Conservation (phyloP, 1,140 invertebrate genomes). For the Oppia nitens region DNA sequence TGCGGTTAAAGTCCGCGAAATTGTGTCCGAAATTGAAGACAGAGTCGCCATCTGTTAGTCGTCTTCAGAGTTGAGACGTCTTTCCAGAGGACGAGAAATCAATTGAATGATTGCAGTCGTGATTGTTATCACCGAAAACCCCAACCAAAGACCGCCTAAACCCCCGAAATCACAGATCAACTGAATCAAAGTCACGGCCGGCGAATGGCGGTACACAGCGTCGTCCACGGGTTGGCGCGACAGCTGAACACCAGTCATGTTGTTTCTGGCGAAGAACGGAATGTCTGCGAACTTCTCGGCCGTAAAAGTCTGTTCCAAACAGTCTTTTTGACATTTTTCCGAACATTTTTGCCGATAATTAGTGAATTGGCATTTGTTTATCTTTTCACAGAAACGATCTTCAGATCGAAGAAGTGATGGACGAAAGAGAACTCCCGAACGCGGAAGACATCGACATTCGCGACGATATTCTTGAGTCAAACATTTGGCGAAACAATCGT, state of each 20-base stretch:
- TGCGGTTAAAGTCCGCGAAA: too few relatives aligned
- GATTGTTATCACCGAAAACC: conserved; percentile 6
- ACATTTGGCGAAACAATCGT: conserved; percentile 11
- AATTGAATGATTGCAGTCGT: conserved; percentile 5
- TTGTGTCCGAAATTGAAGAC: too few relatives aligned
- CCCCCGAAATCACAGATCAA: conserved; percentile 12
- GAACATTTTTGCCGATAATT: conserved; percentile 9
- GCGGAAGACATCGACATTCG: conserved; percentile 6
- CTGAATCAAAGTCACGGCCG: conserved; percentile 7
- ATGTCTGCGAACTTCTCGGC: conserved; percentile 12
- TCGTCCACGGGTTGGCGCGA: background rate
- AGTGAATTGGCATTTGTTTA: conserved; percentile 12
- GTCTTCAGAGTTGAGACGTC: background rate
- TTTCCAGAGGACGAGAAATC: conserved; percentile 9
- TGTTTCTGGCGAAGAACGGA: conserved; percentile 2
- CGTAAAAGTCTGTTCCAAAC: conserved; percentile 1
- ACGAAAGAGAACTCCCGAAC: conserved; percentile 3
- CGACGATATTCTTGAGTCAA: conserved; percentile 6
- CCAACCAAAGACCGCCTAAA: conserved; percentile 8
- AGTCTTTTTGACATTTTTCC: conserved; percentile 6
- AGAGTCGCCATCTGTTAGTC: background rate
- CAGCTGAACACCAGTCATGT: conserved; percentile 10
- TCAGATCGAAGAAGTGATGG: background rate
- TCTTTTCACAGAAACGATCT: background rate
- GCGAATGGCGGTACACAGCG: conserved; percentile 4